phyloP scores from a whole-genome alignment of 2,113 vertebrate genomes.

The Cavia aperea region DNA sequence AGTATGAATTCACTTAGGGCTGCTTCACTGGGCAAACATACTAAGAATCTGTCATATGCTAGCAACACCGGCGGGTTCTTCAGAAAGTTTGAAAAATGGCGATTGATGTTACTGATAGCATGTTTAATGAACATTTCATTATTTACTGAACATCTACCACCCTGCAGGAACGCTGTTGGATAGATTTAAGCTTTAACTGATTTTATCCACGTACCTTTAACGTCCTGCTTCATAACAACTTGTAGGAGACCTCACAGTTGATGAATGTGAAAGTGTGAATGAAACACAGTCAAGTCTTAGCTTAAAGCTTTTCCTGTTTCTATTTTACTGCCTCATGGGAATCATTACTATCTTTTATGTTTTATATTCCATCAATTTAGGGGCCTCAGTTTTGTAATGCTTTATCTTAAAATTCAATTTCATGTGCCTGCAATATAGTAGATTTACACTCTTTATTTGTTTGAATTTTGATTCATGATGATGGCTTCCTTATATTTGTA shows the following conservation, averaged over 20 bases:
- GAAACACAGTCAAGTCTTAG: neutral
- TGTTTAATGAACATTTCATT: neutral
- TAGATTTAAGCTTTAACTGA: neutral
- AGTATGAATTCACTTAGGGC: neutral
- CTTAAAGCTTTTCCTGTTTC: neutral
- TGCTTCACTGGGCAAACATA: neutral
- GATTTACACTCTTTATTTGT: neutral
- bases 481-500: neutral
- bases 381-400: neutral
- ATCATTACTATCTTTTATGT: neutral
- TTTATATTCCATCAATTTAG: neutral
- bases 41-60: neutral
- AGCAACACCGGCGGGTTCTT: neutral
- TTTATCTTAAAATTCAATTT: conserved; percentile 29
- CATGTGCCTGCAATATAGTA: neutral
- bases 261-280: neutral
- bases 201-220: neutral
- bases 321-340: neutral
- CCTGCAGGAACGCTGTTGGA: too few species aligned
- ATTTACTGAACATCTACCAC: neutral
- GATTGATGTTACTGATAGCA: neutral
- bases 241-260: neutral
- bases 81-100: neutral
- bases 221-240: neutral
- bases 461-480: neutral